Base-by-base conservation (phyloP, 37 sponge, comb jelly and placozoan species). In the Dysidea cf. avara region DNA sequence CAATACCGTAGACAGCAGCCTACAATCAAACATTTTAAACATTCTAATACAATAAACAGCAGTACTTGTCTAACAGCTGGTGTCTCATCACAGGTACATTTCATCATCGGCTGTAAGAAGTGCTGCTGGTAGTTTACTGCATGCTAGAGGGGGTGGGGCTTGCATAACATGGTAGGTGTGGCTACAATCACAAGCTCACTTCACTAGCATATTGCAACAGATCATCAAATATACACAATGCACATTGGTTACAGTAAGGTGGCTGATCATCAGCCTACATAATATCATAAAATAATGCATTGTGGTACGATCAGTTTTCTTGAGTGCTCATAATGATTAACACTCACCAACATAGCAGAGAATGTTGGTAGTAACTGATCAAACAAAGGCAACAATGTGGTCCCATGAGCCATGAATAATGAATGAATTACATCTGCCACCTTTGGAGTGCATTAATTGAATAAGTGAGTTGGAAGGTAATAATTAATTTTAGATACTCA, bases 221-320 rank as follows among this genome's bases (percentile, higher is more conserved):
- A 62, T 99, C 99, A 69, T 99, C 99, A 79, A 95, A 99, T 14
- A 92, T 78, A 51, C 99, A 99, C 40, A 99, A 39, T 7, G 89
- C 76, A 93, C 93, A 95, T 67, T 95, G 96, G 35, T 78, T 86
- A 59, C 92, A 85, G 34, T 67, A 37, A 29, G 80, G 33, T 7
- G 91, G 86, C 65, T 86, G 78, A 13, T 76, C 86, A 24, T 89
- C 94, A 11, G 68, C 86, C 91, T 93, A 64, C 51, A 82, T 33
- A 53, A 5, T n/a, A n/a, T n/a, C n/a, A n/a, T n/a, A n/a, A n/a
- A n/a, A n/a, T n/a, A n/a, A n/a, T n/a, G n/a, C n/a, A n/a, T n/a
- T n/a, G n/a, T n/a, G n/a, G n/a, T n/a, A n/a, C n/a, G n/a, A n/a
- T 5, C 9, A 43, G 46, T 43, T 12, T 43, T 5, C 46, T 12